Conservation (phyloP, 1,140 invertebrate genomes). For the Eciton burchellii region DNA sequence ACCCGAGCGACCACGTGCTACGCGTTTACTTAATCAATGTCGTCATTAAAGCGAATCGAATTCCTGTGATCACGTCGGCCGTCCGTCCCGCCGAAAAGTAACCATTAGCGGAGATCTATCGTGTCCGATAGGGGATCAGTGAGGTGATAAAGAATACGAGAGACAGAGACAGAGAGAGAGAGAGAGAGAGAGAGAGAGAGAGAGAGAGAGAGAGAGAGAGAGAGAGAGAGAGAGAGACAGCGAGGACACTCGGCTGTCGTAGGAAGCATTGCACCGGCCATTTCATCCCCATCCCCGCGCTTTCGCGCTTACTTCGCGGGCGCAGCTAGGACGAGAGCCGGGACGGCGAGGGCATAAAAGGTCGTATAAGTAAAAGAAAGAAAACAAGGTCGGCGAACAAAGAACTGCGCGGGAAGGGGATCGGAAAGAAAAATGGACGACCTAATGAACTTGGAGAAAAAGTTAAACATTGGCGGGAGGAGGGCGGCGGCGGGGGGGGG, state of each 20-base stretch:
- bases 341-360: slow-evolving; percentile 65
- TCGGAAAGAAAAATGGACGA: slow-evolving; percentile 73
- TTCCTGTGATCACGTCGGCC: slow-evolving; percentile 41
- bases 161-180: too few relatives aligned
- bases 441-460: slow-evolving; percentile 79
- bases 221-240: too few relatives aligned
- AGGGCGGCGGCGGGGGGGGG: too few relatives aligned
- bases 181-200: too few relatives aligned
- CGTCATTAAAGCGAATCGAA: slow-evolving; percentile 53
- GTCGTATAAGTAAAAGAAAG: slow-evolving; percentile 67
- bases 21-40: slow-evolving; percentile 57
- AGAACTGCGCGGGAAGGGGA: slow-evolving; percentile 51
- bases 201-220: too few relatives aligned
- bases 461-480: slow-evolving; percentile 75
- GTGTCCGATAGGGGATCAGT: slow-evolving; percentile 73
- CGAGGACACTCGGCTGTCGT: slow-evolving; percentile 72
- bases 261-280: slow-evolving; percentile 64
- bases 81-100: slow-evolving; percentile 67
- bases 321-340: slow-evolving; percentile 46
- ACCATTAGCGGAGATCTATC: slow-evolving; percentile 77
- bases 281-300: slow-evolving; percentile 37
- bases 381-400: slow-evolving; percentile 59
- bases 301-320: slow-evolving; percentile 14
- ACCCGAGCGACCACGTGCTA: background rate
- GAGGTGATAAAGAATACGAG: slow-evolving; percentile 71